Conservation (phyloP, 1,140 invertebrate genomes). For the Drosophila obscura region DNA sequence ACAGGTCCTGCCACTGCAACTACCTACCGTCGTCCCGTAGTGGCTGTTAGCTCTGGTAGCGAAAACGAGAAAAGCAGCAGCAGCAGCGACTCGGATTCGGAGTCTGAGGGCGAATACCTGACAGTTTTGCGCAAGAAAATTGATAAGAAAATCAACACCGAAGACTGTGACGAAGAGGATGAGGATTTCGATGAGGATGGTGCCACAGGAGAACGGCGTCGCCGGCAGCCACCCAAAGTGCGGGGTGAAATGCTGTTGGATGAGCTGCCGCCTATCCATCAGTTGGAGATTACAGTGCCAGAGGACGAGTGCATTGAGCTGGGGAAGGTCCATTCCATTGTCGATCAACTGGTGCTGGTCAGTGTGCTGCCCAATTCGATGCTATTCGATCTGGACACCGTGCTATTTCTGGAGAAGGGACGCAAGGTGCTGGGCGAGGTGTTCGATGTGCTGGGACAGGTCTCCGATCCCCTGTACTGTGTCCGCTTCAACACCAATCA, state of each 20-base stretch:
- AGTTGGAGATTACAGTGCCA: slow-evolving; percentile 91
- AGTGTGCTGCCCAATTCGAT: slow-evolving; percentile 88
- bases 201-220: slow-evolving; percentile 21
- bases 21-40: slow-evolving; percentile 44
- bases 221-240: slow-evolving; percentile 62
- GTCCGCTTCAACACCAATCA: slow-evolving; percentile 92
- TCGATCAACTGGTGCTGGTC: slow-evolving; percentile 90
- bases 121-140: slow-evolving; percentile 67
- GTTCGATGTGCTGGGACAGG: slow-evolving; percentile 95
- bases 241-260: slow-evolving; percentile 84
- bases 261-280: slow-evolving; percentile 92
- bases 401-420: slow-evolving; percentile 91
- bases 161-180: slow-evolving; percentile 71
- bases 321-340: slow-evolving; percentile 89
- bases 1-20: slow-evolving; percentile 15
- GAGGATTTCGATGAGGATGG: slow-evolving; percentile 64
- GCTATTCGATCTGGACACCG: slow-evolving; percentile 92
- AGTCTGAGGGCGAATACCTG: slow-evolving; percentile 70
- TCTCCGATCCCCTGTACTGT: slow-evolving; percentile 91
- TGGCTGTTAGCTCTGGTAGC: slow-evolving; percentile 51
- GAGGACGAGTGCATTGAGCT: slow-evolving; percentile 90
- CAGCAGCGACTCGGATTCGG: slow-evolving; percentile 59
- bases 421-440: slow-evolving; percentile 90
- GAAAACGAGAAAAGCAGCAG: slow-evolving; percentile 49
- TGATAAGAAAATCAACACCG: slow-evolving; percentile 65